Percentiles rank a stretch among this genome's conserved stretches.
phyloP scores from a whole-genome alignment of 2,797 vertebrate species.

The Tamandua tetradactyla region DNA sequence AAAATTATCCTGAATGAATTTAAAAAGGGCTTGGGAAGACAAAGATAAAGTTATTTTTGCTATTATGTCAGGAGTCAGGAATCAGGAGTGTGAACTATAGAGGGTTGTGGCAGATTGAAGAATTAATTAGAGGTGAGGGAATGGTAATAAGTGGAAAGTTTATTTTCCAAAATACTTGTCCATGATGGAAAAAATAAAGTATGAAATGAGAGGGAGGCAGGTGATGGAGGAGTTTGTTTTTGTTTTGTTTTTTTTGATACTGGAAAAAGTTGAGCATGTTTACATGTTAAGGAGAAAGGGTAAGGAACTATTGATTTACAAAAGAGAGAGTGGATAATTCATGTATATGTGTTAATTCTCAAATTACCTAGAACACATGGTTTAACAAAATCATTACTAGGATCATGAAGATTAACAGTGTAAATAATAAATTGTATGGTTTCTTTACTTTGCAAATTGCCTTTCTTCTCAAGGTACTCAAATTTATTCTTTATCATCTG shows the following conservation, averaged over 20 bases:
- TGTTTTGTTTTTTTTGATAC: background rate
- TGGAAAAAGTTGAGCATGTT: background rate
- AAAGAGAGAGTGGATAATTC: background rate
- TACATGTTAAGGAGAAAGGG: background rate
- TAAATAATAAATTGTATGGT: background rate
- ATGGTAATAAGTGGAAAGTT: background rate
- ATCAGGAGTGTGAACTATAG: background rate
- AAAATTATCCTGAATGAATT: background rate
- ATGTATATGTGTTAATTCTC: background rate
- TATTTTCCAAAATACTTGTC: background rate
- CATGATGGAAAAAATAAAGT: background rate
- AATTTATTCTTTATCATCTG: background rate
- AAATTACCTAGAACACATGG: background rate
- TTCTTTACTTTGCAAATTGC: constrained; percentile 18
- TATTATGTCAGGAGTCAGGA: background rate
- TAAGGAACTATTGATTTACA: background rate
- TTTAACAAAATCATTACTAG: background rate
- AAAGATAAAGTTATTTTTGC: background rate
- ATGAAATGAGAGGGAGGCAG: background rate
- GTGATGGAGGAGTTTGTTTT: background rate
- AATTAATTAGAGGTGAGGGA: background rate
- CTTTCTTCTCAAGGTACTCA: background rate
- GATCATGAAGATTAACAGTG: background rate
- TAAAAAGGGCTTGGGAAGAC: background rate
- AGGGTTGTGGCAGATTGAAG: background rate